Evolutionary conservation across 64 coral and sea anemone genomes (phyloP).

Genomic region (Montipora capricornis): DNA sequence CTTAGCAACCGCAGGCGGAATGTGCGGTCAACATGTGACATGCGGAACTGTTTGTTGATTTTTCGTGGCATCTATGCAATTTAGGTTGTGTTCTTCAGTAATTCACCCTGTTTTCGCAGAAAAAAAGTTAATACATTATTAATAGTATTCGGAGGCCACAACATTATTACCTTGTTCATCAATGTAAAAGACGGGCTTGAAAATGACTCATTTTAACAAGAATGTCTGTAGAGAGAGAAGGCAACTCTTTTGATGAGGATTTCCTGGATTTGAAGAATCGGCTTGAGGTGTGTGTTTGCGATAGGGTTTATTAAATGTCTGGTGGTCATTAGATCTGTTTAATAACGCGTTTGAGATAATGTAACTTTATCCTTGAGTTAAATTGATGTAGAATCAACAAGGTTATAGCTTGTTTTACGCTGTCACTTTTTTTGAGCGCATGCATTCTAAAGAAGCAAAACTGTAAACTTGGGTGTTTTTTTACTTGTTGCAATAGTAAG

Average conservation of each 20-base stretch:
- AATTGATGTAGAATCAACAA: too few relatives aligned
- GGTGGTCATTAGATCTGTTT: background rate
- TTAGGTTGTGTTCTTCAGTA: background rate
- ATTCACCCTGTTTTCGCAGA: background rate
- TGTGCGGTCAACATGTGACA: constrained; percentile 7
- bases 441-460: constrained; percentile 14
- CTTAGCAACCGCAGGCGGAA: background rate
- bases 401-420: background rate
- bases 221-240: constrained; percentile 32
- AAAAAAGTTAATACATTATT: constrained; percentile 19
- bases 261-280: constrained; percentile 63
- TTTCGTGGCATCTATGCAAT: background rate
- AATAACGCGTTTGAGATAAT: too few relatives aligned
- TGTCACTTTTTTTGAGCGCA: background rate
- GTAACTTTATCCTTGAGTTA: too few relatives aligned
- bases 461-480: background rate
- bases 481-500: too few relatives aligned
- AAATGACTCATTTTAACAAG: background rate
- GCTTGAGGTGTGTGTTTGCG: constrained; percentile 18
- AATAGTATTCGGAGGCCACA: background rate
- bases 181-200: background rate
- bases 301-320: background rate
- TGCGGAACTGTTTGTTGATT: background rate
- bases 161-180: background rate
- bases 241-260: constrained; percentile 39